A percentile compares a stretch with the other conserved stretches of the same genome.
phyloP scores from a whole-genome alignment of 2,113 vertebrate species.

The Camelus dromedarius region DNA sequence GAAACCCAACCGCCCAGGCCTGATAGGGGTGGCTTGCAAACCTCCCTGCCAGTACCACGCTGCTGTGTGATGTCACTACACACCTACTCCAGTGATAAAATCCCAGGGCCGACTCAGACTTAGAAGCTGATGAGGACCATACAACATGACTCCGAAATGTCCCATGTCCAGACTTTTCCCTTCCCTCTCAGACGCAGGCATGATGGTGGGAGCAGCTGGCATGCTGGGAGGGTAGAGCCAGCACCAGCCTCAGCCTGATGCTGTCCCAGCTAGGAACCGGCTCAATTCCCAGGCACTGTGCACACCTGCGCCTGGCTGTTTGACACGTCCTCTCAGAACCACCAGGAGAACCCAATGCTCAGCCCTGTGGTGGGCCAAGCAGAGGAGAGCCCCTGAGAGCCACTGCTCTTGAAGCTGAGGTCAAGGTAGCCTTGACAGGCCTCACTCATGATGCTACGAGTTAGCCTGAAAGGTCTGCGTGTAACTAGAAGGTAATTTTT shows the following conservation, averaged over 20 bases:
- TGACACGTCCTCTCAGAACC: background rate
- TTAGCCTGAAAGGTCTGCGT: background rate
- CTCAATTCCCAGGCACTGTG: background rate
- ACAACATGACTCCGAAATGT: background rate
- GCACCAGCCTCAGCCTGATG: background rate
- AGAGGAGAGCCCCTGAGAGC: background rate
- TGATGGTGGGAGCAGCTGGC: background rate
- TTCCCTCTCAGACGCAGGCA: background rate
- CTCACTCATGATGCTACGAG: background rate
- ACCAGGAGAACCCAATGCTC: background rate
- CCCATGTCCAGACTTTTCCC: fast-evolving
- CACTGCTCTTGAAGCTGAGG: background rate
- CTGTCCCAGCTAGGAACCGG: background rate
- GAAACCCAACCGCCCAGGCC: background rate
- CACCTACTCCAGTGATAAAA: background rate
- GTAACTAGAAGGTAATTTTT: background rate
- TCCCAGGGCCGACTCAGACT: background rate
- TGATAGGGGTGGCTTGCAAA: background rate
- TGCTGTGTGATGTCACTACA: background rate
- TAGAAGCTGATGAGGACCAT: background rate
- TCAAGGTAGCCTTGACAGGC: background rate
- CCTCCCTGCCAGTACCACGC: background rate
- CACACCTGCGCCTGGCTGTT: background rate
- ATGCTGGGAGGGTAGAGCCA: fast-evolving
- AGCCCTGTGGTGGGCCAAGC: background rate